phyloP scores from a whole-genome alignment of 2,888 invertebrate species.

The Gasteruption jaculator region DNA sequence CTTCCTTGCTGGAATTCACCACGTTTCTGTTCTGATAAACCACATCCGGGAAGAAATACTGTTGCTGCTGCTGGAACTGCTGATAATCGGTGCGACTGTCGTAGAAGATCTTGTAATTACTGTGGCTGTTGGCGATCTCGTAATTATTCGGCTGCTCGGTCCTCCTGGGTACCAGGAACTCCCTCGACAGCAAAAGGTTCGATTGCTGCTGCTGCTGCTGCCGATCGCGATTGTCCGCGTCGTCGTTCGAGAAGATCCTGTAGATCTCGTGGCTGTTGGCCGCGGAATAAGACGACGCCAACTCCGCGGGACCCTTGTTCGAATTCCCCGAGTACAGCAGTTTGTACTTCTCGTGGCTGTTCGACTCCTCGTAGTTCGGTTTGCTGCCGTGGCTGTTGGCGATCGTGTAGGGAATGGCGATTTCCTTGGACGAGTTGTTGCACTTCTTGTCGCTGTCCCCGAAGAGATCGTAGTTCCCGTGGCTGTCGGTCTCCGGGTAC shows the following conservation, averaged over 20 bases:
- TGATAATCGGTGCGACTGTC: conserved; percentile 29
- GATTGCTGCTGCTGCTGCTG: conserved; percentile 27
- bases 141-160: conserved; percentile 29
- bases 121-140: conserved; percentile 40
- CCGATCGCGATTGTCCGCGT: too few species aligned
- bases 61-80: too few species aligned
- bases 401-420: conserved; percentile 25
- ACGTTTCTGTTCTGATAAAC: too few species aligned
- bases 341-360: conserved; percentile 28
- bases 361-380: conserved; percentile 25
- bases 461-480: conserved; percentile 28
- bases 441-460: conserved; percentile 14
- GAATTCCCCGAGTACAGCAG: conserved; percentile 21
- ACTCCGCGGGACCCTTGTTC: conserved; percentile 19
- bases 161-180: conserved; percentile 20
- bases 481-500: conserved; percentile 30
- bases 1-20: too few species aligned
- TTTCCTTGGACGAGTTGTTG: conserved; percentile 11
- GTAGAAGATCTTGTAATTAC: conserved; percentile 36
- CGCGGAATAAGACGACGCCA: conserved; percentile 25
- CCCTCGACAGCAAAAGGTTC: conserved; percentile 18
- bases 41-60: too few species aligned
- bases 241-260: conserved; percentile 22
- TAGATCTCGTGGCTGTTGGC: conserved; percentile 37
- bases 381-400: conserved; percentile 29